Percentiles rank a stretch among this genome's conserved stretches.
phyloP scores from a whole-genome alignment of 2,797 vertebrate species.

The Lagodon rhomboides region DNA sequence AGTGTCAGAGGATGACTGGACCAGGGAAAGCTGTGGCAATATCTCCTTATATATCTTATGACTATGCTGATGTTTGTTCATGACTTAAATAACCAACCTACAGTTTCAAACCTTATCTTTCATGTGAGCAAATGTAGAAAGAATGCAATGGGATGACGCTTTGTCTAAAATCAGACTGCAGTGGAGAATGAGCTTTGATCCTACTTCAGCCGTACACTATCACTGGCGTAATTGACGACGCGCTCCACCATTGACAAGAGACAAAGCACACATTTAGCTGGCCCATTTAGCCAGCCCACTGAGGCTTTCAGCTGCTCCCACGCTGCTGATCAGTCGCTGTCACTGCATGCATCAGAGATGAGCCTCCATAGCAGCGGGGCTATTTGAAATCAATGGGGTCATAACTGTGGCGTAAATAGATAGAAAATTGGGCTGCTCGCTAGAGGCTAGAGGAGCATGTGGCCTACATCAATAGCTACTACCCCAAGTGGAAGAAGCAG shows the following conservation, averaged over 20 bases:
- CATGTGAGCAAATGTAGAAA: neutral
- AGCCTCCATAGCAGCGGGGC: slow-evolving; percentile 62
- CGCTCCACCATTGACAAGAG: slow-evolving; percentile 46
- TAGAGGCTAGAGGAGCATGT: slow-evolving; percentile 69
- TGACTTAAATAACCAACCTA: neutral
- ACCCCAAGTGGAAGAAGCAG: slow-evolving; percentile 68
- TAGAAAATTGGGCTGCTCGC: slow-evolving; percentile 74
- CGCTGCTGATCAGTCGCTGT: slow-evolving; percentile 67
- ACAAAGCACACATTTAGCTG: slow-evolving; percentile 69
- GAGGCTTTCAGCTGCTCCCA: slow-evolving; percentile 62
- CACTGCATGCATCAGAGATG: slow-evolving; percentile 72
- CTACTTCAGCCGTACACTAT: slow-evolving; percentile 36
- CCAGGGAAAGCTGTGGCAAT: neutral
- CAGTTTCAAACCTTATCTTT: neutral
- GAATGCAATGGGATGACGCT: neutral
- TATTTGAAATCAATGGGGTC: slow-evolving; percentile 80
- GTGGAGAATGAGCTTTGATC: slow-evolving; percentile 41
- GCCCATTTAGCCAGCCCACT: slow-evolving; percentile 58
- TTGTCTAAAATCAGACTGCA: slow-evolving; percentile 8
- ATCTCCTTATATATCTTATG: neutral
- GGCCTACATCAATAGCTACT: slow-evolving; percentile 76
- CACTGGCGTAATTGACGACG: slow-evolving; percentile 38
- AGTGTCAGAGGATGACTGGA: neutral
- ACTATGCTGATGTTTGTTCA: neutral
- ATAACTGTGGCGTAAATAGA: slow-evolving; percentile 79